Evolutionary conservation across 2,888 invertebrate species (phyloP).

Genomic region (Bhutanitis thaidina): DNA sequence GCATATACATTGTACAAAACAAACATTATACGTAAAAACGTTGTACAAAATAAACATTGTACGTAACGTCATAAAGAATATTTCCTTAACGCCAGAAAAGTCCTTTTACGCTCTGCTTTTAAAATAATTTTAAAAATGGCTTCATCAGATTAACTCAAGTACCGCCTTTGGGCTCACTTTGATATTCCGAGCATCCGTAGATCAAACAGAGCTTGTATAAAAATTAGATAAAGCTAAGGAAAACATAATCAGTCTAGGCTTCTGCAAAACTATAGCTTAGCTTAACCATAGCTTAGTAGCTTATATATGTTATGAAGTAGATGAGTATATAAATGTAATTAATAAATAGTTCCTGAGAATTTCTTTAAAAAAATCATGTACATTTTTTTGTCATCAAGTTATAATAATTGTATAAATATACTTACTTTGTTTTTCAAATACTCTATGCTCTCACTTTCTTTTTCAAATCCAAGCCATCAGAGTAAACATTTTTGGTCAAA

Average conservation of each 20-base stretch:
- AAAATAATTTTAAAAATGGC: conserved; percentile 34
- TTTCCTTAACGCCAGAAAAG: conserved; percentile 1
- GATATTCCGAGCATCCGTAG: conserved; percentile 58
- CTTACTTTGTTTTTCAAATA: no score
- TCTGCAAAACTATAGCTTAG: conserved; percentile 5
- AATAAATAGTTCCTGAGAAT: no score
- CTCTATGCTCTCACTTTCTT: no score
- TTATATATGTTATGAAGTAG: no score
- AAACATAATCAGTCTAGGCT: conserved; percentile 13
- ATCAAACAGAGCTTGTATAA: conserved; percentile 46
- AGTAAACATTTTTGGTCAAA: no score
- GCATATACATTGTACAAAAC: not conserved
- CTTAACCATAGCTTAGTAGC: not conserved
- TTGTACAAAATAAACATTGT: conserved; percentile 12
- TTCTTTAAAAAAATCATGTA: no score
- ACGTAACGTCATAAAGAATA: not conserved
- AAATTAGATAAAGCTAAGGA: conserved; percentile 14
- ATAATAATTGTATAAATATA: no score
- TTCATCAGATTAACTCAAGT: conserved; percentile 57
- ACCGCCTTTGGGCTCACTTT: conserved; percentile 50
- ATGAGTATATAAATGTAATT: no score
- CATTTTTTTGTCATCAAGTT: no score
- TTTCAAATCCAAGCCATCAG: no score
- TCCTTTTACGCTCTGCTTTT: conserved; percentile 15
- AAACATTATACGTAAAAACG: conserved; percentile 11